phyloP scores from a whole-genome alignment of 2,888 invertebrate species.

The Cepaea hortensis region DNA sequence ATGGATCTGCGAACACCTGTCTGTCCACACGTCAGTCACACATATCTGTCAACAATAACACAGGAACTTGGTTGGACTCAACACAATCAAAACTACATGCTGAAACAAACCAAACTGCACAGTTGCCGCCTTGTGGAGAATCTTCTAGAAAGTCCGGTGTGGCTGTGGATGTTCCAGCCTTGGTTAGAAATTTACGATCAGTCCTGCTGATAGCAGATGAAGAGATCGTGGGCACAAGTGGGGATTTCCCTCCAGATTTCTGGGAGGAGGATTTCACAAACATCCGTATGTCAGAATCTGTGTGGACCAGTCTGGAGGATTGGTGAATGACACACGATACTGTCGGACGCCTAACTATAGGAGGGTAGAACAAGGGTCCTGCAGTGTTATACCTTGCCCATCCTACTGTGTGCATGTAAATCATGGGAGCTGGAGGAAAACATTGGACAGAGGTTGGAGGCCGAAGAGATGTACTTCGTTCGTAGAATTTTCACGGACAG shows the following conservation, averaged over 20 bases:
- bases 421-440: too few species aligned
- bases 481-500: too few species aligned
- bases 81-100: neutral
- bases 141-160: neutral
- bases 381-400: too few species aligned
- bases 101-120: neutral
- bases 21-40: too few species aligned
- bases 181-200: neutral
- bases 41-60: too few species aligned
- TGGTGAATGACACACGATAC: neutral
- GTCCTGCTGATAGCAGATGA: conserved; percentile 17
- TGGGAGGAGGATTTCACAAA: conserved; percentile 24
- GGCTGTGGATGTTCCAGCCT: neutral
- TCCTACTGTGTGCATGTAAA: too few species aligned
- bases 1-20: too few species aligned
- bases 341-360: neutral
- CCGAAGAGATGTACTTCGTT: too few species aligned
- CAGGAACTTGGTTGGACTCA: too few species aligned
- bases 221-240: neutral
- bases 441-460: too few species aligned
- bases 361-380: too few species aligned
- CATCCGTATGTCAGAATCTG: conserved; percentile 7
- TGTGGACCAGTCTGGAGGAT: conserved; percentile 1
- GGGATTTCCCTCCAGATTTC: conserved; percentile 1
- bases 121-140: neutral